A percentile compares a stretch with the other conserved stretches of the same genome.
Evolutionary conservation across 2,113 vertebrate genomes (phyloP).

Genomic region (Sturnira hondurensis): DNA sequence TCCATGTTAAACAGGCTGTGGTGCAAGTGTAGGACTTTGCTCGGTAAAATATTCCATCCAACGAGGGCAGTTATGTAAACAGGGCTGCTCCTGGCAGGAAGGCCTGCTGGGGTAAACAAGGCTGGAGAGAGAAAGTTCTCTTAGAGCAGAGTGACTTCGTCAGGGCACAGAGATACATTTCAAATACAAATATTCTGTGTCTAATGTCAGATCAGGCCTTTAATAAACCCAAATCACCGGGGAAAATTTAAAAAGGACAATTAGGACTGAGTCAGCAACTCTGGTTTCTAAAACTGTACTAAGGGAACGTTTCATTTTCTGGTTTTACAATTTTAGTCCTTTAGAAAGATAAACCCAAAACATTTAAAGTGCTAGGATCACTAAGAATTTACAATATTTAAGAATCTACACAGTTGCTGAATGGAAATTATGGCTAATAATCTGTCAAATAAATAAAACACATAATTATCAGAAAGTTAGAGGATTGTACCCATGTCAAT

Average conservation of each 20-base stretch:
- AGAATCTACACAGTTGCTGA: background rate
- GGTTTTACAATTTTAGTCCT: background rate
- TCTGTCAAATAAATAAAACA: background rate
- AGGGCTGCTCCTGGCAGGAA: constrained; percentile 71
- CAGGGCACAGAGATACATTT: constrained; percentile 68
- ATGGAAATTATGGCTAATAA: background rate
- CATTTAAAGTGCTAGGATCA: background rate
- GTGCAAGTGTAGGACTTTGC: constrained; percentile 64
- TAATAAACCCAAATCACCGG: constrained; percentile 68
- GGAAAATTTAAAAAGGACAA: constrained; percentile 64
- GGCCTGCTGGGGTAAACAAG: constrained; percentile 55
- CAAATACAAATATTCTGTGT: constrained; percentile 72
- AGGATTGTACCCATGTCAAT: background rate
- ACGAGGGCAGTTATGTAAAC: constrained; percentile 63
- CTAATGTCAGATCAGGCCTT: constrained; percentile 69
- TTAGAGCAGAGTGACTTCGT: constrained; percentile 65
- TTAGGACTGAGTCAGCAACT: constrained; percentile 68
- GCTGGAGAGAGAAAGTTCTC: constrained; percentile 74
- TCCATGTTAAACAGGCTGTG: constrained; percentile 58
- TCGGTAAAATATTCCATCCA: constrained; percentile 64
- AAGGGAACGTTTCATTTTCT: constrained; percentile 27
- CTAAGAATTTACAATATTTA: background rate
- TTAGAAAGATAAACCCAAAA: constrained; percentile 10
- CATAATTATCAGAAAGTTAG: background rate
- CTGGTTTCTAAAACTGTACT: constrained; percentile 60